These are phyloP conservation scores for Porites lutea DNA, from an alignment of 64 coral and sea anemone species.

Conservation along the genomic window DNA sequence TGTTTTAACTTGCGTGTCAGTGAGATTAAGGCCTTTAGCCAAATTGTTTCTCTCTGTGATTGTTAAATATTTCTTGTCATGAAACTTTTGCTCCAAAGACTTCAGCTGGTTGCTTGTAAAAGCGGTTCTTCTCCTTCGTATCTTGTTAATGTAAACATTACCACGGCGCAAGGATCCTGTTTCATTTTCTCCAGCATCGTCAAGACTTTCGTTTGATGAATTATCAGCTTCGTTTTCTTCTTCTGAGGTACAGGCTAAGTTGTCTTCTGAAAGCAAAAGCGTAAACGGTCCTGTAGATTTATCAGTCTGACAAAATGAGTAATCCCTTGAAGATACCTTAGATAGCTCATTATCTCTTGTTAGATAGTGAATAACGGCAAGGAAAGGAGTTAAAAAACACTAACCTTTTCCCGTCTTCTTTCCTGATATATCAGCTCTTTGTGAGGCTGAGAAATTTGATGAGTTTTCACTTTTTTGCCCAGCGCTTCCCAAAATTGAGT, in stretches of 20 bases:
- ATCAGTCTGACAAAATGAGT: too few species aligned
- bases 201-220: neutral
- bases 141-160: constrained; percentile 46
- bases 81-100: constrained; percentile 94
- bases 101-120: constrained; percentile 97
- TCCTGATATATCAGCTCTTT: neutral
- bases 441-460: neutral
- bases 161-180: neutral
- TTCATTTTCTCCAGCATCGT: neutral
- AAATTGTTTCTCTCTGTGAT: constrained; percentile 93
- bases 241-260: neutral
- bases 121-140: constrained; percentile 80
- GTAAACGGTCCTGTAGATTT: neutral
- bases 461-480: neutral
- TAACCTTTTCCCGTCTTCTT: neutral
- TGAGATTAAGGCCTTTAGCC: constrained; percentile 83
- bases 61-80: constrained; percentile 92
- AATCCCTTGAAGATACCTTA: too few species aligned
- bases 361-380: neutral
- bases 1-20: constrained; percentile 96
- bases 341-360: neutral
- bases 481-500: neutral
- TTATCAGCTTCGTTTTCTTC: neutral
- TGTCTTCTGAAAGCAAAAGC: neutral
- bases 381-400: neutral